Evolutionary conservation across 2,113 vertebrate species (phyloP), one percentile per base, ranked within the genome.

Genomic region (Caranx melampygus): DNA sequence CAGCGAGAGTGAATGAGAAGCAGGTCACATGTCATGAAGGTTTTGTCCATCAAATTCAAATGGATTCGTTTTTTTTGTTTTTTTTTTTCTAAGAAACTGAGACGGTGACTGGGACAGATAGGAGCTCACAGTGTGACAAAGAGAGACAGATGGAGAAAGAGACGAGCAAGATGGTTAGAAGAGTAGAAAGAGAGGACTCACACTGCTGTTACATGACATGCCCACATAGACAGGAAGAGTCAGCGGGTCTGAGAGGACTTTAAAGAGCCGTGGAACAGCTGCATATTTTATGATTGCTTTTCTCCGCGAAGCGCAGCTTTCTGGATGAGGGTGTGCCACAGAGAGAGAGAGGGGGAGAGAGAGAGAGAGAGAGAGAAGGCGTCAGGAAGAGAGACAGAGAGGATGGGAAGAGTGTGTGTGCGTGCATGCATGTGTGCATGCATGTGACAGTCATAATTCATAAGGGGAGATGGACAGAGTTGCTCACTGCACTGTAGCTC

Each of bases 261-360:
- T 85, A 66, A 72, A 81, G 83, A 87, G 85, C 89, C 20, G 59
- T 21, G 87, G 67, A 91, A 78, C 88, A 59, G 75, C 87, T 95
- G 89, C 90, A 95, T 95, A 94, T 94, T 95, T 95, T 88, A 94
- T 95, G 91, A 93, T 85, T 67, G 69, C 88, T 91, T 91, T 92
- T 92, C 86, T 89, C 73, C 71, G 64, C 26, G 3, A 79, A 91
- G 89, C 79, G 78, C 81, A 58, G 79, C 77, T 90, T 83, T 87
- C 86, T 90, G 91, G 54, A 79, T 73, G 78, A 61, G 80, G 82
- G 62, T 82, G 71, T 63, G 31, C 73, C 78, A 47, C 87, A 63
- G 74, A 86, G 80, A 84, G 60, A 75, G 73, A 61, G n/a, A 62
- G 73, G 76, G 65, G 57, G 52, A 65, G 73, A 20, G 83, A 60